Base-by-base conservation (phyloP, 2,888 invertebrate genomes). In the Anaspis maculata region DNA sequence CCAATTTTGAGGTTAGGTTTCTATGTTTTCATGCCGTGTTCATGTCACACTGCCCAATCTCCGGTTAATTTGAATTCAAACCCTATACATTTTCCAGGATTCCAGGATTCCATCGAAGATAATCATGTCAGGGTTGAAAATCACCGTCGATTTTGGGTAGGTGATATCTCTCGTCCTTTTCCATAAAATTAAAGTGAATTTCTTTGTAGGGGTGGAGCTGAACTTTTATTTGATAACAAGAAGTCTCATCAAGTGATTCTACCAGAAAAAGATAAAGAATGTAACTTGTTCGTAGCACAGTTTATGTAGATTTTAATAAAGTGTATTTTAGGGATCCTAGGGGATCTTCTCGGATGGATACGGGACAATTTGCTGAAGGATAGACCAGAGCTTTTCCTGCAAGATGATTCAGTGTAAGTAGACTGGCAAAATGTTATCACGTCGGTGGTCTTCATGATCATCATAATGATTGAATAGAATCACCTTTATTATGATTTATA, bases 221-320 rank as follows among this genome's bases (percentile, higher is more conserved):
- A 95, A 59, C 62, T 90, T n/a, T 64, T 95, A 1, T 89, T 94
- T 61, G 83, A 83, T 44, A 88, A 86, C 52, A 73, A 81, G 30
- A 90, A 90, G 57, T 74, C 72, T 32, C 76, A 83, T 28, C 69
- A 79, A 35, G 62, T 90, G 0, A 64, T 69, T 14, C 62, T 89
- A 45, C 82, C 85, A 36, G 62, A 68, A 0, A 59, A 66, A 12
- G 66, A 74, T 38, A 61, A 65, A 30, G 30, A 52, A 47, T 76
- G 74, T 75, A 63, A 67, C 69, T 62, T 40, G 15, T 34, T 27
- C 3, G 10, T 7, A 23, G 10, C 15, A 13, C 23, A 36, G 9
- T 19, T 6, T n/a, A n/a, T n/a, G n/a, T n/a, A n/a, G n/a, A n/a
- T n/a, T n/a, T n/a, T n/a, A n/a, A n/a, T n/a, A n/a, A n/a, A n/a